A percentile compares a stretch with the other conserved stretches of the same genome.
phyloP scores from a whole-genome alignment of 2,113 vertebrate species.

The Dicrurus megarhynchus region DNA sequence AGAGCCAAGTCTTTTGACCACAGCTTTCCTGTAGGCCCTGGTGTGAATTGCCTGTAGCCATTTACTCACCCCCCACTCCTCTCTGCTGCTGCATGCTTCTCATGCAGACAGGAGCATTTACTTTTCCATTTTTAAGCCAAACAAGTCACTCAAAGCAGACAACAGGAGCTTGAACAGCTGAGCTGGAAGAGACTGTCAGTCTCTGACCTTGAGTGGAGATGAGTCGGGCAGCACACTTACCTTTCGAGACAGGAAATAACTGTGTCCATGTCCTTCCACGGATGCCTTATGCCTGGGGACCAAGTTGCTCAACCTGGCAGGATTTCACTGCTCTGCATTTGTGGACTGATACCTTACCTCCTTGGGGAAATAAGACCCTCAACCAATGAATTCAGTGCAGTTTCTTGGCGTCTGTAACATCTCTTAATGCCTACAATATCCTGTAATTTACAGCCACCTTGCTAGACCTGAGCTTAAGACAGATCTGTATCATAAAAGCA shows the following conservation, averaged over 20 bases:
- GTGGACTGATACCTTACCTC: background rate
- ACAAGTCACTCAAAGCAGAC: background rate
- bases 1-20: background rate
- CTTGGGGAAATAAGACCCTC: background rate
- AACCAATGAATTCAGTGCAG: background rate
- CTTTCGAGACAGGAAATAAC: slow-evolving; percentile 14
- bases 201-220: background rate
- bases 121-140: background rate
- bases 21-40: background rate
- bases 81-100: background rate
- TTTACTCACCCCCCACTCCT: background rate
- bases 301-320: background rate
- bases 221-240: slow-evolving; percentile 34
- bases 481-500: background rate
- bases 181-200: slow-evolving; percentile 1
- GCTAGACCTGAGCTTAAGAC: background rate
- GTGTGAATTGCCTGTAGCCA: background rate
- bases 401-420: background rate
- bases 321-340: background rate
- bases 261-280: background rate
- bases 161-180: background rate
- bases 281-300: background rate
- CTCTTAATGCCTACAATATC: background rate
- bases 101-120: background rate
- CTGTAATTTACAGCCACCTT: background rate